phyloP scores from a whole-genome alignment of 2,113 vertebrate genomes.

The Progne subis region DNA sequence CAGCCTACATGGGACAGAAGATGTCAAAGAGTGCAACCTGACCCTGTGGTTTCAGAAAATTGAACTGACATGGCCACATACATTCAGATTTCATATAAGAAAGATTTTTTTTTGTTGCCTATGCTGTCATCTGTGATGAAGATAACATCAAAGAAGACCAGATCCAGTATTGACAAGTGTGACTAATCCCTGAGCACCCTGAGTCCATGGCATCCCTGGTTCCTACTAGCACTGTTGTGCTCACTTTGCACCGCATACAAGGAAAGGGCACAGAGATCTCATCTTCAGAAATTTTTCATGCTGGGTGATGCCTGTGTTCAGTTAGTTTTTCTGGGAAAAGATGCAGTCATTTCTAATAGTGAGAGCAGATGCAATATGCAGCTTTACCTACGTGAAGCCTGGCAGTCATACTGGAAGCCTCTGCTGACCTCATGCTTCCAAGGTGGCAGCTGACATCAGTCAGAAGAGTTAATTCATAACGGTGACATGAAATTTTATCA shows the following conservation, averaged over 20 bases:
- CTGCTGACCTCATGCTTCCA: neutral
- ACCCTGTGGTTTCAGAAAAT: neutral
- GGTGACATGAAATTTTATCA: neutral
- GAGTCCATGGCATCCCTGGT: neutral
- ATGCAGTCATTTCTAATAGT: neutral
- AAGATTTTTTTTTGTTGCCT: neutral
- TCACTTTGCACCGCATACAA: neutral
- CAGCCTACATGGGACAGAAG: neutral
- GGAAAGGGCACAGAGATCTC: neutral
- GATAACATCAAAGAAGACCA: neutral
- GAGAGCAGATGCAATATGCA: conserved; percentile 10
- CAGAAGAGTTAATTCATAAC: neutral
- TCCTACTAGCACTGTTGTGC: neutral
- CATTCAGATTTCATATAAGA: neutral
- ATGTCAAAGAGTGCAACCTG: neutral
- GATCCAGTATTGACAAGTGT: neutral
- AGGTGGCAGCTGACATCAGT: neutral
- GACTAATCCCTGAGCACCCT: neutral
- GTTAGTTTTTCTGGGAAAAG: neutral
- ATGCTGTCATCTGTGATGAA: neutral
- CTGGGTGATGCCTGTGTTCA: neutral
- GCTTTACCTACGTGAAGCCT: neutral
- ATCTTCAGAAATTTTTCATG: neutral
- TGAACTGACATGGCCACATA: neutral
- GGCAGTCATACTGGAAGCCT: neutral